Percentiles rank a stretch among this genome's conserved stretches.
These are phyloP conservation scores for Pitta sordida DNA, from an alignment of 2,113 vertebrate genomes.

Conservation along the genomic window DNA sequence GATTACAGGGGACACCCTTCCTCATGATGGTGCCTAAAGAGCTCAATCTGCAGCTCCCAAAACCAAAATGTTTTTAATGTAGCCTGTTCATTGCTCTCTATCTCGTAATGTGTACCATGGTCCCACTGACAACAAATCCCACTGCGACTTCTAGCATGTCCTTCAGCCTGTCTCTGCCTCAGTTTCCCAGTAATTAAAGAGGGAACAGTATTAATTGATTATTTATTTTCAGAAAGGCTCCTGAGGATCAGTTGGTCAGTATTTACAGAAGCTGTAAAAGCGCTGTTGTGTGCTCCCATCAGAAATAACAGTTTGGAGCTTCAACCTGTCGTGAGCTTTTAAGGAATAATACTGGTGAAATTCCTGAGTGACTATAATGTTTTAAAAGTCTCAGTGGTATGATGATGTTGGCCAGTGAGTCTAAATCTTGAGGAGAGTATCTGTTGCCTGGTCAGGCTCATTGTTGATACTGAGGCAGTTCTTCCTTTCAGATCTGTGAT, in stretches of 20 bases:
- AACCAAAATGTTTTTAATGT: not conserved
- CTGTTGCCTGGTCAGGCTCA: not conserved
- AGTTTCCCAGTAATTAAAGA: not conserved
- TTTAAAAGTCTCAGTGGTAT: not conserved
- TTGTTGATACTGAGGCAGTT: not conserved
- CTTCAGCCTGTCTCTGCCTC: not conserved
- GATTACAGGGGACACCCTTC: not conserved
- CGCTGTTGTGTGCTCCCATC: not conserved
- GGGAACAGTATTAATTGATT: not conserved
- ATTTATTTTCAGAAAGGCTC: not conserved
- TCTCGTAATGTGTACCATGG: not conserved
- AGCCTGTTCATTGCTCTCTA: not conserved
- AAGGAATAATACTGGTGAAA: not conserved
- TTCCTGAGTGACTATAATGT: not conserved
- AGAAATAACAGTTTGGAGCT: not conserved
- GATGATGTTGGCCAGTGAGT: not conserved
- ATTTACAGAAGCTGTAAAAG: not conserved
- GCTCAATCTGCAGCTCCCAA: not conserved
- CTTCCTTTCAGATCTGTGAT: not conserved
- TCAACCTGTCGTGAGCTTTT: not conserved
- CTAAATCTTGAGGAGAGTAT: not conserved
- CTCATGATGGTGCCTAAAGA: not conserved
- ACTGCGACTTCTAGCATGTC: not conserved
- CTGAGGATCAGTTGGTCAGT: not conserved
- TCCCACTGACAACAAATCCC: not conserved